Evolutionary conservation across 23 tunicate species (phyloP), one percentile per base, ranked within the genome.

Genomic region (Trididemnum clinides): DNA sequence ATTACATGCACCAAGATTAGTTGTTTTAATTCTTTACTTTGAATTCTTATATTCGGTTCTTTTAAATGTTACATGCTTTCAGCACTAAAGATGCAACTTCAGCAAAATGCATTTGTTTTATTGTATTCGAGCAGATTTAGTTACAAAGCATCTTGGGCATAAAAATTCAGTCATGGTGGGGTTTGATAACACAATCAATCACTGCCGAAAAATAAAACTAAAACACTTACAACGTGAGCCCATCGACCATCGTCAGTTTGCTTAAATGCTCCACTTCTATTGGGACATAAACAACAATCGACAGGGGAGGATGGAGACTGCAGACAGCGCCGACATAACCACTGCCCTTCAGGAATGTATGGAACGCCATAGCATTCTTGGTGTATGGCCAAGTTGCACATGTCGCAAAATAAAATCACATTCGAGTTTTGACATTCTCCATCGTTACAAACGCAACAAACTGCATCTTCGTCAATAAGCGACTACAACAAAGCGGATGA

Each of bases 311-410:
- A 96, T 0, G 99, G 99, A 10, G 99, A 96, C 77, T 87, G 92
- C 65, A 87, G 81, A 34, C 99, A 96, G 0, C 99, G 39, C 34
- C 94, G 33, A 74, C 99, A 96, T 5, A 96, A 50, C 99, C 99
- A 96, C 87, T 96, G 96, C 1, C 99, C 99, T 35, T 96, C 99
- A 0, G 99, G 99, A 69, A 96, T 96, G 84, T 96, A 96, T 1
- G 99, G 99, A 15, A 96, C 99, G 0, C 99, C 99, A 50, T 96
- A 96, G 82, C 99, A 96, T 71, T 96, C 99, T 81, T 95, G 99
- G 82, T 96, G 99, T 32, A 96, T 92, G 28, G 99, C 96, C 26
- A 96, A 72, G 81, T 96, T 96, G 85, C 99, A 96, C 96, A 96
- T 84, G 59, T 96, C 99, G 85, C 99, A 96, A 72, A 96, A 96